These are phyloP conservation scores for Scaptomyza parva DNA, from an alignment of 2,888 invertebrate genomes.

Conservation along the genomic window DNA sequence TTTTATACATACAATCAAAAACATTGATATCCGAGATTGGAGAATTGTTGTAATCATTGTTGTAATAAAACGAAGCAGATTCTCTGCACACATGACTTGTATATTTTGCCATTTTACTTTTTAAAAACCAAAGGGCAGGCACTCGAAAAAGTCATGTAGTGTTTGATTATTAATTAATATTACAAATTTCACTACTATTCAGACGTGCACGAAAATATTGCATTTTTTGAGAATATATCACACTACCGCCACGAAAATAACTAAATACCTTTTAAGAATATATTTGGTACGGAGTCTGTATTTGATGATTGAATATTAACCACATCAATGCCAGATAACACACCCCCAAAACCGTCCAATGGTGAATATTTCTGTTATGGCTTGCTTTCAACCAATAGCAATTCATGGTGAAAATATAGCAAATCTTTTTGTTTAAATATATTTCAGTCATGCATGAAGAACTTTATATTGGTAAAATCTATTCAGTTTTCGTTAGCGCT, in stretches of 20 bases:
- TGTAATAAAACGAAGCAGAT: slow-evolving; percentile 52
- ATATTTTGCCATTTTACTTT: slow-evolving; percentile 58
- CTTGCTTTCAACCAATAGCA: slow-evolving; percentile 29
- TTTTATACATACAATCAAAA: slow-evolving; percentile 41
- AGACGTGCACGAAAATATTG: background rate
- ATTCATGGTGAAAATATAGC: slow-evolving; percentile 30
- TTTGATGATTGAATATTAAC: slow-evolving; percentile 13
- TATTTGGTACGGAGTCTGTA: slow-evolving; percentile 9
- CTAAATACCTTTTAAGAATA: slow-evolving; percentile 34
- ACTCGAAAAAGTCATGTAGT: background rate
- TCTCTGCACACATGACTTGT: slow-evolving; percentile 43
- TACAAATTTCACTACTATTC: background rate
- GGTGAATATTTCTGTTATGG: slow-evolving; percentile 1
- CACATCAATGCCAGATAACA: slow-evolving; percentile 26
- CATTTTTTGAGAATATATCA: slow-evolving; percentile 28
- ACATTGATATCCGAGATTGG: slow-evolving; percentile 50
- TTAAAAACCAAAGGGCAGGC: background rate
- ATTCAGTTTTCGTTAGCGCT: background rate
- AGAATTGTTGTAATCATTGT: slow-evolving; percentile 43
- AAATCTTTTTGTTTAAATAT: background rate
- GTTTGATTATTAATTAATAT: slow-evolving; percentile 11
- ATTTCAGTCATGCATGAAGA: background rate
- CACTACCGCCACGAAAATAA: slow-evolving; percentile 29
- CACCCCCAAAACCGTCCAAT: slow-evolving; percentile 45
- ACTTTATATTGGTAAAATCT: background rate